These are phyloP conservation scores for Lathronympha strigana DNA, from an alignment of 2,888 invertebrate genomes.

Conservation along the genomic window DNA sequence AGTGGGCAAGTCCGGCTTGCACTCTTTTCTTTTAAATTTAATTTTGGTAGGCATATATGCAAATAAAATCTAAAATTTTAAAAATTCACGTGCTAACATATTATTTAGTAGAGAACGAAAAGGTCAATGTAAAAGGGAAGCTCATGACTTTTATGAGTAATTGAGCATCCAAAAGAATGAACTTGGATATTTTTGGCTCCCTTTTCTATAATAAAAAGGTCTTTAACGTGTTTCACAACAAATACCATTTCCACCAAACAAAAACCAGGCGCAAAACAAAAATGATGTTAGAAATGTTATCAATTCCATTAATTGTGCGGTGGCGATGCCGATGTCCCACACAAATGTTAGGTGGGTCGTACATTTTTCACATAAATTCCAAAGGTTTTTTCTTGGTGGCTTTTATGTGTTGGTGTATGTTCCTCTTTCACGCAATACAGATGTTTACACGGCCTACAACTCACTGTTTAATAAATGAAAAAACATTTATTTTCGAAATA, in stretches of 20 bases:
- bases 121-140: too few species aligned
- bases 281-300: slow-evolving; percentile 38
- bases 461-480: too few species aligned
- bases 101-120: too few species aligned
- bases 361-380: background rate
- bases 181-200: slow-evolving; percentile 22
- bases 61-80: too few species aligned
- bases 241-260: slow-evolving; percentile 32
- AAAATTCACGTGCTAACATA: too few species aligned
- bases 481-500: too few species aligned
- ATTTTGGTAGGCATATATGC: too few species aligned
- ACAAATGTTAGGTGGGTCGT: slow-evolving; percentile 17
- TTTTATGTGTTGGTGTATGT: too few species aligned
- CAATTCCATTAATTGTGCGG: slow-evolving; percentile 39
- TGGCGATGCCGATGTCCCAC: slow-evolving; percentile 8
- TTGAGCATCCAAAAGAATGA: background rate
- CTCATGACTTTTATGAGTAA: slow-evolving; percentile 5
- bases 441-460: too few species aligned
- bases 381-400: background rate
- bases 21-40: too few species aligned
- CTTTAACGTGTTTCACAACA: slow-evolving; percentile 26
- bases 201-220: slow-evolving; percentile 26
- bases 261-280: slow-evolving; percentile 37
- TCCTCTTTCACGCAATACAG: too few species aligned
- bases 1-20: too few species aligned